Conservation (phyloP, 2,797 vertebrate species). For the Amniataba percoides region DNA sequence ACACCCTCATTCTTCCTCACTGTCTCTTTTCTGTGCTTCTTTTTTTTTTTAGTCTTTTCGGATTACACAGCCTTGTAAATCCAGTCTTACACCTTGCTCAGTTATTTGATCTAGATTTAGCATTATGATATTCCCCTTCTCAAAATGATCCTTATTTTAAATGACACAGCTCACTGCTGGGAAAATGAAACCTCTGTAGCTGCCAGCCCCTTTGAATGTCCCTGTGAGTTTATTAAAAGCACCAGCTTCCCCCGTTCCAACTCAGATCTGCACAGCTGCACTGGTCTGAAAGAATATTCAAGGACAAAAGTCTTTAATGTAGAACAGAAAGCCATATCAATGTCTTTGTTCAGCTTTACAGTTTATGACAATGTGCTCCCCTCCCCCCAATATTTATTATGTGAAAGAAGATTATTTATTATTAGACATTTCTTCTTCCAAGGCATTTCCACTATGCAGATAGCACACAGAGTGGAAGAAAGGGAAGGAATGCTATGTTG, state of each 20-base stretch:
- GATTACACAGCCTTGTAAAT: constrained; percentile 74
- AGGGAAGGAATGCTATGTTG: constrained; percentile 37
- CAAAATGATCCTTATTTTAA: constrained; percentile 82
- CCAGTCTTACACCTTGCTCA: constrained; percentile 71
- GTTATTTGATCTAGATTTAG: constrained; percentile 83
- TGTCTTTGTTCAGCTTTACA: constrained; percentile 70
- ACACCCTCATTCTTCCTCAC: constrained; percentile 23
- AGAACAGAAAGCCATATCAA: constrained; percentile 74
- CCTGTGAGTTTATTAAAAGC: constrained; percentile 85
- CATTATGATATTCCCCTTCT: constrained; percentile 79
- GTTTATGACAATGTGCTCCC: constrained; percentile 65
- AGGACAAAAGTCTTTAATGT: constrained; percentile 82
- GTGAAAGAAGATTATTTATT: constrained; percentile 61
- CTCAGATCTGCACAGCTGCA: constrained; percentile 78
- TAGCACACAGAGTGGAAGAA: constrained; percentile 32
- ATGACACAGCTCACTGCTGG: constrained; percentile 82
- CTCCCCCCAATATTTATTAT: constrained; percentile 70
- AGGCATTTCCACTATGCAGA: constrained; percentile 50
- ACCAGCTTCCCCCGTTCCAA: constrained; percentile 78
- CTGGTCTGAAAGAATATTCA: constrained; percentile 77
- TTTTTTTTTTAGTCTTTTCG: constrained; percentile 59
- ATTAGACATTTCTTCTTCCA: constrained; percentile 54
- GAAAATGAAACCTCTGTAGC: constrained; percentile 82
- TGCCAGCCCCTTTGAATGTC: constrained; percentile 84
- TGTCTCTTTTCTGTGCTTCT: constrained; percentile 22